These are phyloP conservation scores for Tipula helvola DNA, from an alignment of 2,888 invertebrate genomes.

Conservation along the genomic window DNA sequence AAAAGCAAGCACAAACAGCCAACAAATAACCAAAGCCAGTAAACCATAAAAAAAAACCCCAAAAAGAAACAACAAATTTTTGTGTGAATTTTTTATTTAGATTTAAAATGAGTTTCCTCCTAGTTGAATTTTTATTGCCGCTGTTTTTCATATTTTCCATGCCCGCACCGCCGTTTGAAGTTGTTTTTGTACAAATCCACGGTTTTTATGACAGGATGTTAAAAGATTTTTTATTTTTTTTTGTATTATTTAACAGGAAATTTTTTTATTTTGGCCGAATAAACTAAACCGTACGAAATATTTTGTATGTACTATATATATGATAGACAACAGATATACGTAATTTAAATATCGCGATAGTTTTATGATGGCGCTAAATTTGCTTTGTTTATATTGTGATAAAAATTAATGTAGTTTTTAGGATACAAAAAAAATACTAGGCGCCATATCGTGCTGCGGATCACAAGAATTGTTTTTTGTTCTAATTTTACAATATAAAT, in stretches of 20 bases:
- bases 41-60: neutral
- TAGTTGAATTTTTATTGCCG: neutral
- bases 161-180: neutral
- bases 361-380: neutral
- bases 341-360: neutral
- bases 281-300: neutral
- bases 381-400: neutral
- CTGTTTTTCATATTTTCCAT: neutral
- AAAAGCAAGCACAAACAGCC: neutral
- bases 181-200: neutral
- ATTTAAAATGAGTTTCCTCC: neutral
- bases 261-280: neutral
- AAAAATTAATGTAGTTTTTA: neutral
- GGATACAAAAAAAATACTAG: neutral
- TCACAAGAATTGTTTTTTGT: neutral
- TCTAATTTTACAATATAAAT: too few species aligned
- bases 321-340: neutral
- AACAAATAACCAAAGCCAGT: neutral
- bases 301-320: neutral
- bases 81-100: neutral
- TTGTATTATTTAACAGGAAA: neutral
- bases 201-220: neutral
- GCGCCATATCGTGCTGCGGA: neutral
- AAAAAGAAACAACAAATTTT: neutral
- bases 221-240: neutral